These are phyloP conservation scores for Grantiella picta DNA, from an alignment of 2,113 vertebrate genomes.

Conservation along the genomic window DNA sequence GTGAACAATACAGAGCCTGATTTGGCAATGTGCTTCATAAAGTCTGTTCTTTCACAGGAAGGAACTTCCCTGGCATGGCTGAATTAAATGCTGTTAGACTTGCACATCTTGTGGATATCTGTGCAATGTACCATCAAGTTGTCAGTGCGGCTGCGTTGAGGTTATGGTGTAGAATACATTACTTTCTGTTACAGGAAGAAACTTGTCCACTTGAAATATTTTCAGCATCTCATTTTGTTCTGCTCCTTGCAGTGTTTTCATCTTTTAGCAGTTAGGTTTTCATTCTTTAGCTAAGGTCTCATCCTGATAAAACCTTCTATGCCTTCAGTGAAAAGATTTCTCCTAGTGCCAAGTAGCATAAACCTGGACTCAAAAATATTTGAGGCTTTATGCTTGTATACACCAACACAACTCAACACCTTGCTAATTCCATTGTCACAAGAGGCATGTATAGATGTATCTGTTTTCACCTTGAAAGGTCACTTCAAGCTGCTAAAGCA, in stretches of 20 bases:
- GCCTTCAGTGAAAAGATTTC: neutral
- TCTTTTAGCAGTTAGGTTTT: neutral
- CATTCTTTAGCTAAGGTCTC: neutral
- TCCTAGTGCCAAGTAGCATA: neutral
- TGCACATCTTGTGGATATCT: neutral
- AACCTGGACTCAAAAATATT: neutral
- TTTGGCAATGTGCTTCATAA: neutral
- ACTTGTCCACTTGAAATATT: neutral
- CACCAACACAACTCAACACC: neutral
- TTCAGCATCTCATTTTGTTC: neutral
- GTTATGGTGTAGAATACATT: neutral
- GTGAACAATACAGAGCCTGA: conserved; percentile 7
- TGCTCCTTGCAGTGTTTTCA: neutral
- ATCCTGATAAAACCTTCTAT: neutral
- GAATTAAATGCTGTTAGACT: conserved; percentile 27
- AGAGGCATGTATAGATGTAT: neutral
- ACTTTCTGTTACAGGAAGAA: neutral
- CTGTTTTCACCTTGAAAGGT: neutral
- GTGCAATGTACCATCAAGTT: neutral
- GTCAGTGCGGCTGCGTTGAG: neutral
- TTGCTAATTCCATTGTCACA: neutral
- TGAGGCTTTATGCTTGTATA: neutral
- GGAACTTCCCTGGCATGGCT: neutral
- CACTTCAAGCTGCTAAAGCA: neutral
- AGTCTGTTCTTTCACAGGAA: conserved; percentile 11